Base-by-base conservation (phyloP, 2,113 vertebrate genomes). In the Atractosteus spatula region DNA sequence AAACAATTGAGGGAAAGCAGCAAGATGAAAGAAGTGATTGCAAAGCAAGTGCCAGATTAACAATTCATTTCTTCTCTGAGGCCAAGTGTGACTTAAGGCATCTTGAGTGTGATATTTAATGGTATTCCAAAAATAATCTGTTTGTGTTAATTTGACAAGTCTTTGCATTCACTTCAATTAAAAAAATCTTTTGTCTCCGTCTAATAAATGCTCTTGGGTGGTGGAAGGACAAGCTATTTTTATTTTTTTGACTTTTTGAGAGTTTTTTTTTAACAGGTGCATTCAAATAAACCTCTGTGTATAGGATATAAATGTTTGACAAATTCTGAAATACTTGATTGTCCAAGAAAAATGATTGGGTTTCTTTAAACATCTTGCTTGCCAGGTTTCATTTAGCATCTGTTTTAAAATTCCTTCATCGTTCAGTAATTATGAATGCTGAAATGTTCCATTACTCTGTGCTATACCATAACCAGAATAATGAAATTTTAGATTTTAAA, bases 1-100 rank as follows among this genome's bases (percentile, higher is more conserved):
- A 77, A 74, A 70, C 72, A 79, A 76, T 41, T 56, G 63, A 64
- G 54, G 64, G 47, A 57, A 57, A 64, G 69, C 71, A 70, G 42
- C n/a, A 63, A 29, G 59, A 75, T 77, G 59, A 79, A 76, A 76
- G 29, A 69, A 69, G 3, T 3, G 41, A 73, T 76, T 78, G 56
- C 71, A 41, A 42, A 42, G 66, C 71, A 66, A 5, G 61, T 41
- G 65, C 71, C 74, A 83, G 66, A 69, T 70, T 76, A 80, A 76
- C 69, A 75, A 66, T 57, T 76, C 56, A 61, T 8, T 47, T 68
- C 41, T 41, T 29, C 44, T n/a, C 7, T n/a, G 7, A 4, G 68
- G 67, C 67, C 13, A 16, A 72, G 3, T 65, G n/a, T 66, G 62
- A 66, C 70, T 69, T 56, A 29, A 69, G 54, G 10, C 54, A 5